Base-by-base conservation (phyloP, 1,140 invertebrate genomes). In the Condylostylus longicornis region DNA sequence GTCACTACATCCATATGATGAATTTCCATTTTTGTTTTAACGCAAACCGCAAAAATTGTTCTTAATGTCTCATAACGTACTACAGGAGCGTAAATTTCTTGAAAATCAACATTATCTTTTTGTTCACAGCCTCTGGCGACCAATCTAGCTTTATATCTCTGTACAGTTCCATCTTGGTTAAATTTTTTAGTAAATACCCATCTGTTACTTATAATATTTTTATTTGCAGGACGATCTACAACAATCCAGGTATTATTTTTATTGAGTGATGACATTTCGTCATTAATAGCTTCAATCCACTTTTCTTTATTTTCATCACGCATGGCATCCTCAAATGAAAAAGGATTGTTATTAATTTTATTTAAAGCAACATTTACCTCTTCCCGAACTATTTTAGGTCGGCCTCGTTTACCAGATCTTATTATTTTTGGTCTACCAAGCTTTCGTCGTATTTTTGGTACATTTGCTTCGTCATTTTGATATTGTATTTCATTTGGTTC, bases 161-260 rank as follows among this genome's bases (percentile, higher is more conserved):
- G 39, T 15, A 53, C 43, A 31, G 42, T 35, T 15, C 37, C 30
- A 12, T 40, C 18, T 14, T 19, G 6, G 21, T 46, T 38, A 14
- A 35, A 37, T 35, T 46, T 55, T 43, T 27, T 38, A 23, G 22
- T 42, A 38, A 50, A 60, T 5, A 67, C 47, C 58, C 58, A 64
- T 27, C 41, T 47, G 33, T 42, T 50, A 1, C 42, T 37, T 10
- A 57, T 34, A 3, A 48, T 45, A 47, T 46, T 48, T 39, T 46
- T 42, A 23, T 44, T 41, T 37, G 38, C 18, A 6, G 55, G 61
- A 25, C 41, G 21, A 7, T 59, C 38, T 2, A 52, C 51, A 12
- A 65, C 34, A 9, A 35, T 37, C 61, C 58, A 66, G 5, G 50
- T 57, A 5, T 63, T 43, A 49, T 59, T 58, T 36, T 51, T 38